Evolutionary conservation across 92 coral and sea anemone genomes (phyloP).

Genomic region (Ricordea florida): DNA sequence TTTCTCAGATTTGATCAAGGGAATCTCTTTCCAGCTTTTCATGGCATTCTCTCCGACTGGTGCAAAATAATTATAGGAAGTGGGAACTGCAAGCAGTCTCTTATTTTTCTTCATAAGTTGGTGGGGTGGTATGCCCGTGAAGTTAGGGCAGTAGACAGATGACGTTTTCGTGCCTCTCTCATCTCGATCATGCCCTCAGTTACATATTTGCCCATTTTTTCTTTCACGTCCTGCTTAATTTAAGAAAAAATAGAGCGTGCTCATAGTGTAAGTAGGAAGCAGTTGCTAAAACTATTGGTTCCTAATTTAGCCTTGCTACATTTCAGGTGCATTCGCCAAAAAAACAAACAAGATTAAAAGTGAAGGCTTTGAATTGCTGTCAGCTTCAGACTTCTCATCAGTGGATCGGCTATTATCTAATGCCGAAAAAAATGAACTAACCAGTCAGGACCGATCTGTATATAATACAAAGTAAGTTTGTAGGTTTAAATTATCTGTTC

Average conservation of each 20-base stretch:
- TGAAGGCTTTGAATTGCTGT: not conserved
- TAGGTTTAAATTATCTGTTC: not conserved
- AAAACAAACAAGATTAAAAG: not conserved
- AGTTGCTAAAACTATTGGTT: not conserved
- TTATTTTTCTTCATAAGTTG: no score
- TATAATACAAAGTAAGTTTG: slow-evolving; percentile 8
- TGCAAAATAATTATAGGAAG: no score
- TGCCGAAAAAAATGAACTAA: not conserved
- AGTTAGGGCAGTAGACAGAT: no score
- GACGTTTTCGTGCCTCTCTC: no score
- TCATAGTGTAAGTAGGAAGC: not conserved
- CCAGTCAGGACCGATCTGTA: not conserved
- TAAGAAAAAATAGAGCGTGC: no score
- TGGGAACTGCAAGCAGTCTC: no score
- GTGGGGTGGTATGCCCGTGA: no score
- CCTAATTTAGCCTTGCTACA: not conserved
- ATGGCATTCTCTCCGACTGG: not conserved
- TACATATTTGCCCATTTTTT: no score
- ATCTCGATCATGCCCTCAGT: no score
- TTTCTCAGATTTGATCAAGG: not conserved
- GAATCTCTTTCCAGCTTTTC: not conserved
- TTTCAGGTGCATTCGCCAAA: not conserved
- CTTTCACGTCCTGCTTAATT: no score
- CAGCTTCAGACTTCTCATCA: slow-evolving; percentile 1
- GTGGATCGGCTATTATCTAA: not conserved